phyloP scores from a whole-genome alignment of 2,888 invertebrate species.

The Lasioglossum pauxillum region DNA sequence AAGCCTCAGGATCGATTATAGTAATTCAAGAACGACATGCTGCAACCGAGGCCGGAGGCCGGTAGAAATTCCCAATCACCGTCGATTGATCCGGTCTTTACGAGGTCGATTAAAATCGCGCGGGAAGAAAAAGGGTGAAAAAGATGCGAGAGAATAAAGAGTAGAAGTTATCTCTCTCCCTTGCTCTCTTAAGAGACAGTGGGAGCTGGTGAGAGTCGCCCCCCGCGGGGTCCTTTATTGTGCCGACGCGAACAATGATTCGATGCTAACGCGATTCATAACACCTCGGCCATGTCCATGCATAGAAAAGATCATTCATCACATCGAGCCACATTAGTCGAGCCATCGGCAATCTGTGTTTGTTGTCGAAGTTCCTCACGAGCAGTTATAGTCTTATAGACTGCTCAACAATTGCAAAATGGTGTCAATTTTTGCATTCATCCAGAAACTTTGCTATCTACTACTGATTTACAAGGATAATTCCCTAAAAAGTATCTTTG shows the following conservation, averaged over 20 bases:
- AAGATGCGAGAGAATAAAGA: conserved; percentile 20
- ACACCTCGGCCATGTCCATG: conserved; percentile 69
- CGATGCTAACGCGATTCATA: conserved; percentile 77
- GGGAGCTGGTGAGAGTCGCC: conserved; percentile 44
- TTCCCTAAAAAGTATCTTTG: neutral
- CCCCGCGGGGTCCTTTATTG: conserved; percentile 75
- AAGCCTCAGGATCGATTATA: neutral
- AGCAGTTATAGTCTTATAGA: neutral
- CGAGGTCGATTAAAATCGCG: conserved; percentile 65
- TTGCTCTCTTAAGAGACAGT: neutral
- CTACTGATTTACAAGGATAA: neutral
- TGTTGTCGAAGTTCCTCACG: conserved; percentile 68
- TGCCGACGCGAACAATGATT: conserved; percentile 78
- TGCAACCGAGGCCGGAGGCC: conserved; percentile 23
- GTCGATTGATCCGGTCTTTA: conserved; percentile 62
- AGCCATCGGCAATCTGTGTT: conserved; percentile 74
- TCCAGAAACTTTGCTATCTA: neutral
- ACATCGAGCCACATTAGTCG: conserved; percentile 71
- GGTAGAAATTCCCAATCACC: conserved; percentile 57
- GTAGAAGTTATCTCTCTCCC: conserved; percentile 22
- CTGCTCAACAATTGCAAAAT: neutral
- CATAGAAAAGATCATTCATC: conserved; percentile 77
- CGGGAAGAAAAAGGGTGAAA: neutral
- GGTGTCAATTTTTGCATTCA: neutral
- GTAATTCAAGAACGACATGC: neutral